Evolutionary conservation across 1,140 invertebrate genomes (phyloP), one percentile per base, ranked within the genome.

Genomic region (Oryctes rhinoceros): DNA sequence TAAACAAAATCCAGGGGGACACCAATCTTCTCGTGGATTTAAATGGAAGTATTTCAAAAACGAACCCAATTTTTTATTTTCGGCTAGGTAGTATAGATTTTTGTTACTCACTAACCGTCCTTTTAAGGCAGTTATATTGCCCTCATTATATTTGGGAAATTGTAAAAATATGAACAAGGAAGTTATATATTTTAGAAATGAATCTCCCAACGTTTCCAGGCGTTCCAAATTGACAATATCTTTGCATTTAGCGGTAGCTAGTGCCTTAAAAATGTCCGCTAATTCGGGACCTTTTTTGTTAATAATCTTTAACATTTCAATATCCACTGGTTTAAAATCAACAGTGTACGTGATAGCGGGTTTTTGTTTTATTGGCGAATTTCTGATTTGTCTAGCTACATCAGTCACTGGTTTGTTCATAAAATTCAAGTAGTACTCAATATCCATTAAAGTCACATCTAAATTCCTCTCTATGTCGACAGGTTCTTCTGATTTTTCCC

Each of bases 131-230:
- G 95, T 96, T 0, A 97, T 88, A 79, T 91, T 90, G 0, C 96
- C 96, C 87, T 98, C 96, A 81, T 92, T 91, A 79, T 91, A 91
- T 0, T 87, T 86, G 0, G 92, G 91, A 88, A 93, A 96, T 75
- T 90, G 90, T 81, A 92, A 91, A 84, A 92, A 94, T 11, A 97
- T 86, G 85, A 92, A 95, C 0, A 96, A 85, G 9, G 93, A 94
- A 11, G 91, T 88, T 4, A 92, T 92, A 82, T 95, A 94, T 88
- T 98, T 98, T 0, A 98, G 88, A 85, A 96, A 97, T 0, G 95
- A 94, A 88, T 98, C 96, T 0, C 97, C 97, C 18, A 98, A 89
- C 0, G 94, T 94, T 88, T 98, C 96, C 4, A 94, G 87, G 4
- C 96, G 89, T 87, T 98, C 96, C 81, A 96, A 89, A 86, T 96